Base-by-base conservation (phyloP, 2,113 vertebrate species). In the Piliocolobus tephrosceles region DNA sequence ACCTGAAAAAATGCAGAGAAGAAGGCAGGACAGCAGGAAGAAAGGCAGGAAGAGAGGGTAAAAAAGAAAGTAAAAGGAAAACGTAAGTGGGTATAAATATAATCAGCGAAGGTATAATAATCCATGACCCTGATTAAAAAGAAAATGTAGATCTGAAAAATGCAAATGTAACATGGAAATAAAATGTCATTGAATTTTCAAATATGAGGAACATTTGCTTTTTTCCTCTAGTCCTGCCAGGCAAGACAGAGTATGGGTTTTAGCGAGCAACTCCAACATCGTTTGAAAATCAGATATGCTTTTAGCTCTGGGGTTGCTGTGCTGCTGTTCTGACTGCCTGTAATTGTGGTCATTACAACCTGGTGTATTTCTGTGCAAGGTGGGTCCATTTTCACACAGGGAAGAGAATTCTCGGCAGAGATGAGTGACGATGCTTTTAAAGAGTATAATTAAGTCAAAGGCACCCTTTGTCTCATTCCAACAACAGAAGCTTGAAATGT, bases 81-180 rank as follows among this genome's bases (percentile, higher is more conserved):
- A 35, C 2, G 17, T 22, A 25, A 13, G 35, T 6, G 3, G 18
- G 20, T 6, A 6, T 8, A 6, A 16, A n/a, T 27, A 7, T 4
- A 2, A 18, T 30, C 8, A 6, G 9, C 20, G 13, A 3, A 57
- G 35, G n/a, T 2, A 8, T 22, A 32, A 8, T 22, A 32, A 86
- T 57, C 72, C 25, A 6, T 16, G 55, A 32, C 30, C 11, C 27
- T 64, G 61, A 79, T 45, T 13, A 20, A n/a, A 75, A 83, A n/a
- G 66, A 57, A 45, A 40, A 16, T 3, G 22, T 16, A 30, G 12
- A 5, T 45, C 61, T 58, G 55, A 89, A 75, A 80, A 81, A 23
- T 76, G 57, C 40, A 81, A 76, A 68, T 23, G 1, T 2, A 58
- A 52, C 18, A 35, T 12, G 20, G 30, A 96, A 38, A 58, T 73